phyloP scores from a whole-genome alignment of 2,888 invertebrate species.

The Pimpla rufipes region DNA sequence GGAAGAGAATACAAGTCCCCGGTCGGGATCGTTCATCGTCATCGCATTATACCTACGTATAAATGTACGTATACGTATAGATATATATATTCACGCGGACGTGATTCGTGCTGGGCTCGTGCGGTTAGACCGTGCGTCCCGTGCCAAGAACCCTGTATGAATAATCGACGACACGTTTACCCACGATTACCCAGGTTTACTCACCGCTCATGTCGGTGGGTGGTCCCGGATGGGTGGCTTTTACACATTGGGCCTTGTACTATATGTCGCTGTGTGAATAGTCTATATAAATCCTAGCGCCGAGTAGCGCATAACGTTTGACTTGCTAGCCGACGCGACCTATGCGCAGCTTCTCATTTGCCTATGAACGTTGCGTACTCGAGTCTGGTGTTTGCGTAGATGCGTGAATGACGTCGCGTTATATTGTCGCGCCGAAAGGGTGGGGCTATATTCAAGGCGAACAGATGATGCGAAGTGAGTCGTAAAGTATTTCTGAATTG shows the following conservation, averaged over 20 bases:
- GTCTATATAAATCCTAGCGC: not conserved
- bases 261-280: conserved; percentile 38
- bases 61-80: not conserved
- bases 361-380: not conserved
- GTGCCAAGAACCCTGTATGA: conserved; percentile 67
- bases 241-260: conserved; percentile 30
- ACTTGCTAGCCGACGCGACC: conserved; percentile 29
- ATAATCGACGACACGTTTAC: conserved; percentile 68
- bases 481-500: no score
- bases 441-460: not conserved
- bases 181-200: conserved; percentile 69
- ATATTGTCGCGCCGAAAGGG: not conserved
- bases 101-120: conserved; percentile 31
- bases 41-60: conserved; percentile 14
- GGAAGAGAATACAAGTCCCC: conserved; percentile 31
- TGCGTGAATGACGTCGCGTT: not conserved
- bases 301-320: conserved; percentile 1
- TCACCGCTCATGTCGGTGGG: conserved; percentile 70
- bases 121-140: conserved; percentile 42
- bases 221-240: conserved; percentile 49
- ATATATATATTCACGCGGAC: not conserved
- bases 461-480: no score
- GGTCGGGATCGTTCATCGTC: conserved; percentile 32
- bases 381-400: not conserved
- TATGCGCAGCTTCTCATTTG: conserved; percentile 22